Percentiles rank a stretch among this genome's conserved stretches.
These are phyloP conservation scores for Oedothorax gibbosus DNA, from an alignment of 1,140 invertebrate genomes.

Conservation along the genomic window DNA sequence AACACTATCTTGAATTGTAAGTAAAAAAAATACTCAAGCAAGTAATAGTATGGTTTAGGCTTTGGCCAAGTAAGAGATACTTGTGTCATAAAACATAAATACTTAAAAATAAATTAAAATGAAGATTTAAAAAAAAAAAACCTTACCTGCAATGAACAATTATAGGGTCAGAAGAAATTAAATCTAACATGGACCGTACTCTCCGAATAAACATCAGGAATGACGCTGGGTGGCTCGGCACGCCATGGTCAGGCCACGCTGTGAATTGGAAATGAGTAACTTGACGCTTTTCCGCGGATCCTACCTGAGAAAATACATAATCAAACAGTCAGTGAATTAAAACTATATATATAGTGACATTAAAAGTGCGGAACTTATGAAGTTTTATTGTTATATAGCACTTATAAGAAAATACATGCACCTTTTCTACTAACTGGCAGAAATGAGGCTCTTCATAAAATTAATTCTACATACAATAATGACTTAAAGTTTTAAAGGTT, in stretches of 20 bases:
- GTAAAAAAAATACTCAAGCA: too few relatives aligned
- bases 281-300: conserved; percentile 83
- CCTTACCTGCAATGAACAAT: conserved; percentile 87
- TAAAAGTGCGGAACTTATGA: too few relatives aligned
- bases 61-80: too few relatives aligned
- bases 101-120: neutral
- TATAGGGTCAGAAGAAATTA: conserved; percentile 89
- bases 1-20: too few relatives aligned
- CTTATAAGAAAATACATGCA: too few relatives aligned
- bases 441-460: too few relatives aligned
- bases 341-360: too few relatives aligned
- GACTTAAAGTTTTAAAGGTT: neutral
- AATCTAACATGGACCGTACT: conserved; percentile 86
- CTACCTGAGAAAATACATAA: conserved; percentile 64
- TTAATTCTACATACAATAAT: neutral
- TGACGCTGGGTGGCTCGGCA: conserved; percentile 97
- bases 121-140: neutral
- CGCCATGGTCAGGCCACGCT: conserved; percentile 99
- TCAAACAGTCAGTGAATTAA: too few relatives aligned
- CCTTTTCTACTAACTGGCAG: too few relatives aligned
- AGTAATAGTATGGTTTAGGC: too few relatives aligned
- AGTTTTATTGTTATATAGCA: too few relatives aligned
- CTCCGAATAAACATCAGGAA: conserved; percentile 96
- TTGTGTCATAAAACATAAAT: too few relatives aligned
- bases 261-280: conserved; percentile 98